These are phyloP conservation scores for Cerceris ruficornis DNA, from an alignment of 2,888 invertebrate genomes.

Conservation along the genomic window DNA sequence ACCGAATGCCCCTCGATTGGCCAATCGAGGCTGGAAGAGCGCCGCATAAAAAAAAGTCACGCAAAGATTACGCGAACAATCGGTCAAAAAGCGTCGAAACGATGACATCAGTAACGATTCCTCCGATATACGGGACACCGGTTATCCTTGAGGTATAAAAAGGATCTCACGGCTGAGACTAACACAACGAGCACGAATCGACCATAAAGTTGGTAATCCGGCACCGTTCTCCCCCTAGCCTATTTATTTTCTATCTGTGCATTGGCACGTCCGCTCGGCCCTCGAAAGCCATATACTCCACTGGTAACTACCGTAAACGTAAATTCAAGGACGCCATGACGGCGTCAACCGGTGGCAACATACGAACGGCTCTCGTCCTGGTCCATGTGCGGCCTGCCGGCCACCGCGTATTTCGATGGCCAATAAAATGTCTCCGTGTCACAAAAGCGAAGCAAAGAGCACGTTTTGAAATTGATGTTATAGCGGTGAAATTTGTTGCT, in stretches of 20 bases:
- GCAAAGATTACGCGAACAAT: background rate
- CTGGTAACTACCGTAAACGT: constrained; percentile 50
- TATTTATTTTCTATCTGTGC: constrained; percentile 18
- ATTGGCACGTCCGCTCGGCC: constrained; percentile 2
- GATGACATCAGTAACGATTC: background rate
- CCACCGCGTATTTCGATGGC: background rate
- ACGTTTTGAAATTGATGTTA: constrained; percentile 8
- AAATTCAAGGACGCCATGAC: constrained; percentile 42
- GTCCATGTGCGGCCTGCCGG: background rate
- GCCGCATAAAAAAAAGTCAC: background rate
- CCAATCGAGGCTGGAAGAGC: background rate
- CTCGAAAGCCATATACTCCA: constrained; percentile 14
- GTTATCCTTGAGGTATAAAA: constrained; percentile 47
- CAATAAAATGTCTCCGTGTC: constrained; percentile 23
- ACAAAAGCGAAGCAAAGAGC: constrained; percentile 1
- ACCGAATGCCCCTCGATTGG: background rate
- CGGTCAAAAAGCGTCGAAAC: constrained; percentile 1
- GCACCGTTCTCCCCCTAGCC: constrained; percentile 16
- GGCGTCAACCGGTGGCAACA: constrained; percentile 20
- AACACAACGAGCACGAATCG: constrained; percentile 30
- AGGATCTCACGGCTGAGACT: constrained; percentile 24
- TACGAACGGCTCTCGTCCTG: background rate
- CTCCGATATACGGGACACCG: background rate
- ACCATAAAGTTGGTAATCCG: constrained; percentile 45
- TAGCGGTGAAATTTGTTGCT: background rate